These are phyloP conservation scores for Elephas maximus DNA, from an alignment of 2,113 vertebrate genomes.

Conservation along the genomic window DNA sequence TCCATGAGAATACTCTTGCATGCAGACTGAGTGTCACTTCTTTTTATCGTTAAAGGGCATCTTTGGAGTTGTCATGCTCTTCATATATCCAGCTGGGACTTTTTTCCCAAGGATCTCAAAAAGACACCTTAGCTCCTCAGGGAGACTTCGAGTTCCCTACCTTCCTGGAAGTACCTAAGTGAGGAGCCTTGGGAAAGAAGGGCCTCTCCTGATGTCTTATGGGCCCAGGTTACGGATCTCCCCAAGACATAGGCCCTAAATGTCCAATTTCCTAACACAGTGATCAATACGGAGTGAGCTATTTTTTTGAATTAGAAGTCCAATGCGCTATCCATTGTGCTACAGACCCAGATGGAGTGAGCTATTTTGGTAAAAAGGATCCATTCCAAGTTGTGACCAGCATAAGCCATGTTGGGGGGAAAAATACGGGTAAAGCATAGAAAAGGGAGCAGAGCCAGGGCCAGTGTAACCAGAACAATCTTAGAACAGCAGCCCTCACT, in stretches of 20 bases:
- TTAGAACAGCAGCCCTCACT: neutral
- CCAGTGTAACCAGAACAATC: neutral
- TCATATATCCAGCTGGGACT: neutral
- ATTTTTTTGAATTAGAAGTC: neutral
- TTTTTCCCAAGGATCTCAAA: conserved; percentile 23
- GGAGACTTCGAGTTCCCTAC: neutral
- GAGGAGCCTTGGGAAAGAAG: neutral
- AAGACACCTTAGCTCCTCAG: neutral
- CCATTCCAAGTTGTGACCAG: neutral
- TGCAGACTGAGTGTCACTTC: neutral
- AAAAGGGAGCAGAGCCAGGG: neutral
- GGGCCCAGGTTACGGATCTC: neutral
- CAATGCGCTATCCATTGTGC: no score
- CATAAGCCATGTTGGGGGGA: neutral
- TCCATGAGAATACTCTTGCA: neutral
- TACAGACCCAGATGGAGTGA: neutral
- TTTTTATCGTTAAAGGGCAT: neutral
- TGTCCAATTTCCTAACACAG: conserved; percentile 27
- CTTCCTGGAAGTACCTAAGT: neutral
- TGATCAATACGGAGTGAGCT: neutral
- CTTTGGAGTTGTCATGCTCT: neutral
- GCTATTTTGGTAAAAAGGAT: neutral
- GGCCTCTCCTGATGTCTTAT: neutral
- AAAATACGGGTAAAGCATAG: conserved; percentile 7
- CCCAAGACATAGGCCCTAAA: neutral